Base-by-base conservation (phyloP, 2,888 invertebrate genomes). In the Drosophila rellima region DNA sequence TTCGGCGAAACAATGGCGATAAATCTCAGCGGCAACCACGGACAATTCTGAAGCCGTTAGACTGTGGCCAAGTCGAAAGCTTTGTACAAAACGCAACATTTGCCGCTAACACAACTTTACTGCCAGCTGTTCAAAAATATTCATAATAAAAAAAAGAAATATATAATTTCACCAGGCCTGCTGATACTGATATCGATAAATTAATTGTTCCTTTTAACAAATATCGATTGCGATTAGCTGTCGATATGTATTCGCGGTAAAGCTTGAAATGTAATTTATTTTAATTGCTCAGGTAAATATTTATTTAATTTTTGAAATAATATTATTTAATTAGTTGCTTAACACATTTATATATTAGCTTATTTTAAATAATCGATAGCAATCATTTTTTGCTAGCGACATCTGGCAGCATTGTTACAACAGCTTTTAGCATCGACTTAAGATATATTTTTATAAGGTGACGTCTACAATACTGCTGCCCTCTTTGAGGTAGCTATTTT, bases 81-180 rank as follows among this genome's bases (percentile, higher is more conserved):
- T 33, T 39, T 75, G 50, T 7, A 77, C 50, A 13, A 70, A 67
- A 13, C 64, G 76, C 66, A 75, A 68, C 75, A 75, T 75, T 39
- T 51, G 31, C 40, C 35, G 20, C 8, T 50, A 33, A 6, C 37
- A 11, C 15, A 13, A 35, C 0, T 11, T 42, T 31, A 51, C 29
- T 15, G 23, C 31, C 7, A 10, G 26, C 44, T 23, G 23, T 54
- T 52, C 13, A 65, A 65, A 65, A 54, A 57, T 61, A 39, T 11
- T 8, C 42, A 68, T 45, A 44, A 23, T 11, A 51, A 8, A 7
- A 33, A 7, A 29, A 47, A 51, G 6, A 18, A 20, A 17, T 17
- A 31, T 5, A 5, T 15, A 4, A 47, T 17, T 17, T 29, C 17
- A 47, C 29, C 17, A 17, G 29, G n/a, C 15, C 35, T 23, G 35